Base-by-base conservation (phyloP, 2,888 invertebrate genomes). In the Automeris io region DNA sequence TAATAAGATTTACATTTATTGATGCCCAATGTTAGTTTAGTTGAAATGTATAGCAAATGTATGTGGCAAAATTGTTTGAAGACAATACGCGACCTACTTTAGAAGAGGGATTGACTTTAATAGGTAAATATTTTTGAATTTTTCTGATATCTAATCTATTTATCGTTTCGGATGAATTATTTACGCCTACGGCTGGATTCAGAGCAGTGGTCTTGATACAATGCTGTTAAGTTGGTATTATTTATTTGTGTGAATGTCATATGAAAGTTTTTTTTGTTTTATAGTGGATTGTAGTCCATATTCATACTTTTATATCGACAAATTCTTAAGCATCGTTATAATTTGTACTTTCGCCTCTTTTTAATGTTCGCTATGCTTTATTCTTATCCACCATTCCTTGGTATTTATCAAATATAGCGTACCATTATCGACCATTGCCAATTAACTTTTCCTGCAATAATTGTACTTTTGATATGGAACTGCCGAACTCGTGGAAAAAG, bases 371-470 rank as follows among this genome's bases (percentile, higher is more conserved):
- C 82, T 0, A 39, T 57, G 12, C 39, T 71, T 2, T 86, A 85
- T 42, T 73, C 87, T 5, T 35, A 69, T 8, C 68, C 79, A 1
- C 83, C 86, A 0, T 34, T 80, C 5, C 49, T 81, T 16, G 74
- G 80, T n/a, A 42, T 78, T 25, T n/a, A n/a, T n/a, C n/a, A n/a
- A n/a, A n/a, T n/a, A n/a, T n/a, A n/a, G n/a, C n/a, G n/a, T n/a
- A n/a, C n/a, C n/a, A n/a, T n/a, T n/a, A n/a, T n/a, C n/a, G 85
- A 85, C 13, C 55, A 58, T 9, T 88, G 74, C 49, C 69, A 55
- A 0, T 66, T 66, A 87, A 87, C 47, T 78, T 83, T 33, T 63
- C 76, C 5, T 87, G 88, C 33, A 59, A 67, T 7, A 59, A 63
- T 1, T 88, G 82, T 45, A 72, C 77, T 3, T 68, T 76, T 35